Evolutionary conservation across 2,888 invertebrate genomes (phyloP).

Genomic region (Synanthedon vespiformis): DNA sequence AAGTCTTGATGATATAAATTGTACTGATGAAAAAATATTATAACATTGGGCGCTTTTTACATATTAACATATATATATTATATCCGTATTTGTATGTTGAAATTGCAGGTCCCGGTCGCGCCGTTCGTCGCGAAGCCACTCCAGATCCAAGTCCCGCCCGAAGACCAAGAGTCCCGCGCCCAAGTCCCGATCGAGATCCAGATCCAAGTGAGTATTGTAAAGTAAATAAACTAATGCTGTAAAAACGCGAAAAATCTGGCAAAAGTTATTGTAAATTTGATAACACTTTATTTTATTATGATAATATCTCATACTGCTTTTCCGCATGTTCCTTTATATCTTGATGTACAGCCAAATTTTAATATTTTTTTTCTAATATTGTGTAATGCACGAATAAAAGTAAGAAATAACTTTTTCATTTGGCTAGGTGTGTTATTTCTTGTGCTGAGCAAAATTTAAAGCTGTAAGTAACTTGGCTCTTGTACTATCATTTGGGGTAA

Average conservation of each 20-base stretch:
- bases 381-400: conserved; percentile 27
- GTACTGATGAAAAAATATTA: conserved; percentile 21
- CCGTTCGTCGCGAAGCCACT: conserved; percentile 58
- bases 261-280: neutral
- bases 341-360: conserved; percentile 3
- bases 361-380: neutral
- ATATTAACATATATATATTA: conserved; percentile 6
- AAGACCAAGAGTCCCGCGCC: conserved; percentile 82
- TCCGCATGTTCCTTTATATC: conserved; percentile 15
- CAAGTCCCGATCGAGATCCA: conserved; percentile 82
- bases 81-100: conserved; percentile 3
- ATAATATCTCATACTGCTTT: conserved; percentile 16
- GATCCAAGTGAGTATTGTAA: conserved; percentile 75
- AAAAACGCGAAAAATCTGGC: neutral
- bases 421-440: conserved; percentile 63
- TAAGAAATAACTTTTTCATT: conserved; percentile 50
- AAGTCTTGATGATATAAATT: conserved; percentile 53
- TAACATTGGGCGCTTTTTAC: neutral
- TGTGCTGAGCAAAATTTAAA: conserved; percentile 64
- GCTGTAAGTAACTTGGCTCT: conserved; percentile 47
- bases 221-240: neutral
- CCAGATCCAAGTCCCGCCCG: conserved; percentile 73
- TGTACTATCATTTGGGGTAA: neutral
- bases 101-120: conserved; percentile 22
- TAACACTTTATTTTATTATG: neutral